Percentiles rank a stretch among this genome's conserved stretches.
phyloP scores from a whole-genome alignment of 2,113 vertebrate genomes.

The Marmota monax region DNA sequence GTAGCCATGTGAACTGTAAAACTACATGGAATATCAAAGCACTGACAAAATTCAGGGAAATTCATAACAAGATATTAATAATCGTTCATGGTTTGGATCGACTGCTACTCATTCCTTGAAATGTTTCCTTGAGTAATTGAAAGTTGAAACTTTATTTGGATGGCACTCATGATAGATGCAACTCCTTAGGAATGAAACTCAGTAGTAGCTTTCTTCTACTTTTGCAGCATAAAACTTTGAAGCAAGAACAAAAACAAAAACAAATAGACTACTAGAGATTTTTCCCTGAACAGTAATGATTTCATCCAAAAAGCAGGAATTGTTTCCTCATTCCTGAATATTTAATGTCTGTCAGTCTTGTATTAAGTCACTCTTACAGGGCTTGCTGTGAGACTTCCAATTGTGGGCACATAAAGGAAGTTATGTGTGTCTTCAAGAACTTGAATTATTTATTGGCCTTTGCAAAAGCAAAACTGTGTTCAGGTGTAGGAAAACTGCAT shows the following conservation, averaged over 20 bases:
- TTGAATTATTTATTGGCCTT: neutral
- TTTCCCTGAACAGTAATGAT: neutral
- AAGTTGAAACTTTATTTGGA: neutral
- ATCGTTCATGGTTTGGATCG: neutral
- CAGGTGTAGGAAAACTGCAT: neutral
- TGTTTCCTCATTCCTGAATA: neutral
- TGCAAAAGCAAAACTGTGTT: neutral
- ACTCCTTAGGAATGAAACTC: neutral
- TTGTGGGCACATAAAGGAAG: conserved; percentile 7
- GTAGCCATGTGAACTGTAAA: neutral
- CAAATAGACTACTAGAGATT: neutral
- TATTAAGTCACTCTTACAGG: neutral
- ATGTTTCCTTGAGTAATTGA: neutral
- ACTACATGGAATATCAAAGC: neutral
- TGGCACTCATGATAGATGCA: neutral
- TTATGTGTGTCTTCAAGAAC: neutral
- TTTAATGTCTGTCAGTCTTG: neutral
- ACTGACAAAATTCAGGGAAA: neutral
- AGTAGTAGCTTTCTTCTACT: neutral
- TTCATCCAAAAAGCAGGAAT: neutral
- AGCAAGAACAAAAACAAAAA: neutral
- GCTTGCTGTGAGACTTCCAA: neutral
- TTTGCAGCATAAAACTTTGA: neutral
- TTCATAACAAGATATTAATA: neutral
- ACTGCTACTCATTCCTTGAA: neutral